phyloP scores from a whole-genome alignment of 1,140 invertebrate species.

The Drosophila pectinifera region DNA sequence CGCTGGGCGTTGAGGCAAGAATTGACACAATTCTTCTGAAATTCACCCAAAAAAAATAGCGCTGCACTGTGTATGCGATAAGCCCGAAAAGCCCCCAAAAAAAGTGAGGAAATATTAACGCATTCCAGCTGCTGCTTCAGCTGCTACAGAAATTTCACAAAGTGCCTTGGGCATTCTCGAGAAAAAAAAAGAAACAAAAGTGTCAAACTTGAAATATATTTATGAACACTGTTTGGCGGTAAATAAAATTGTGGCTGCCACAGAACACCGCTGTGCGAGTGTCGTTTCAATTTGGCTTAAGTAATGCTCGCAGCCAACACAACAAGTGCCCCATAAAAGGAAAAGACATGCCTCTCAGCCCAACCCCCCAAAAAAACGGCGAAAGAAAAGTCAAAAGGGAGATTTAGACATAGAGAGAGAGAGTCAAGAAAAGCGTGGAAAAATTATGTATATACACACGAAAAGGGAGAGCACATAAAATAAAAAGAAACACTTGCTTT shows the following conservation, averaged over 20 bases:
- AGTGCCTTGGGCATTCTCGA: slow-evolving; percentile 18
- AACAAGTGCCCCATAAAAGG: slow-evolving; percentile 78
- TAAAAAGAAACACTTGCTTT: slow-evolving; percentile 36
- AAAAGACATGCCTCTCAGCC: slow-evolving; percentile 30
- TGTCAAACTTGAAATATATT: slow-evolving; percentile 56
- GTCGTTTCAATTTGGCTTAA: slow-evolving; percentile 71
- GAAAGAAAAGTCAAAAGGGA: slow-evolving; percentile 11
- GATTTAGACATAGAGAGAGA: neutral
- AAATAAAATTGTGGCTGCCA: slow-evolving; percentile 36
- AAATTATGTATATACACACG: slow-evolving; percentile 14
- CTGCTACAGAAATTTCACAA: slow-evolving; percentile 28
- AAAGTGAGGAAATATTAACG: slow-evolving; percentile 22
- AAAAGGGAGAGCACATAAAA: slow-evolving; percentile 51
- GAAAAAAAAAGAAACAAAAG: too few relatives aligned
- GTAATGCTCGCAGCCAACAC: slow-evolving; percentile 56
- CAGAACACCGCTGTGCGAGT: slow-evolving; percentile 39
- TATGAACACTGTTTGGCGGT: slow-evolving; percentile 35
- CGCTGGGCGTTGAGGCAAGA: slow-evolving; percentile 1
- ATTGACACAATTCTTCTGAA: slow-evolving; percentile 49
- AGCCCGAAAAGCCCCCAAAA: slow-evolving; percentile 1
- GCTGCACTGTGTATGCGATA: slow-evolving; percentile 23
- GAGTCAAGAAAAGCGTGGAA: slow-evolving; percentile 21
- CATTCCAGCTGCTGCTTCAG: slow-evolving; percentile 32
- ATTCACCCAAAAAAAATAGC: slow-evolving; percentile 14
- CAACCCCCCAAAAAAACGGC: slow-evolving; percentile 14